phyloP scores from a whole-genome alignment of 2,888 invertebrate species.

The Chaitophorus viminalis region DNA sequence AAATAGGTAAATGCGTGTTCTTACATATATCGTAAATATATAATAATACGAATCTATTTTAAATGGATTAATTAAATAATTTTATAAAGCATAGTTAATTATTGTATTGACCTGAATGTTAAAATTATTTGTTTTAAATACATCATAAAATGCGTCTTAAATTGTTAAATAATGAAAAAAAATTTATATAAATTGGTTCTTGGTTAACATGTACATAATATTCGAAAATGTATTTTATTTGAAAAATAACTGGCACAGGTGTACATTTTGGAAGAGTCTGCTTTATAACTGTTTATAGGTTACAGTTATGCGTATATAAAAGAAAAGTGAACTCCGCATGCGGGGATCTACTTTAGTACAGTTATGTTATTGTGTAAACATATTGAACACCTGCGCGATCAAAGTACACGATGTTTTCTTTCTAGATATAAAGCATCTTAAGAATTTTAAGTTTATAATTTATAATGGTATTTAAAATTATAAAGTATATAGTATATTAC shows the following conservation, averaged over 20 bases:
- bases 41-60: neutral
- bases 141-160: too few species aligned
- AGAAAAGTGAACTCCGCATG: conserved; percentile 1
- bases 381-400: conserved; percentile 7
- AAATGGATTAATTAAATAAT: neutral
- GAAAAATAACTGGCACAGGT: conserved; percentile 17
- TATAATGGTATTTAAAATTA: too few species aligned
- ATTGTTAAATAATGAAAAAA: too few species aligned
- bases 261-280: conserved; percentile 7
- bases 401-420: neutral
- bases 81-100: neutral
- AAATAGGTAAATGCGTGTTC: too few species aligned
- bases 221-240: neutral
- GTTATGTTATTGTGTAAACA: conserved; percentile 47
- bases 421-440: neutral
- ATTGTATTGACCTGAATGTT: neutral
- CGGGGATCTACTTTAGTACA: conserved; percentile 2
- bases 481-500: too few species aligned
- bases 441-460: too few species aligned
- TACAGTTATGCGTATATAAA: conserved; percentile 43
- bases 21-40: too few species aligned
- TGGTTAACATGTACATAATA: neutral
- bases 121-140: neutral
- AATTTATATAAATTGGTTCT: neutral
- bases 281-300: conserved; percentile 41